Base-by-base conservation (phyloP, 1,140 invertebrate species). In the Mya arenaria region DNA sequence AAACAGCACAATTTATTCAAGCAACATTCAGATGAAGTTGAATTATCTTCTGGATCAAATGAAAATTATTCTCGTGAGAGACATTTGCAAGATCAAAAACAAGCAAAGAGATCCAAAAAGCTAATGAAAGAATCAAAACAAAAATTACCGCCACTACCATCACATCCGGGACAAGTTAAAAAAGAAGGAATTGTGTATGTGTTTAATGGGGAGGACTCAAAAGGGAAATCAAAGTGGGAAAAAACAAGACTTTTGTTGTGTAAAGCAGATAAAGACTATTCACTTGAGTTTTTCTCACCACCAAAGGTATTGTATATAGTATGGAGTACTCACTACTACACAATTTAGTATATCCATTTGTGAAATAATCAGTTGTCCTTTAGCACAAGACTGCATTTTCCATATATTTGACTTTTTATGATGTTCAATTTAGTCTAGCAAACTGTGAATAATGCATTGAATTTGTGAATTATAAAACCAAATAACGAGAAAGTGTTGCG, bases 211-310 rank as follows among this genome's bases (percentile, higher is more conserved):
- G 90, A 91, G 75, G 98, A 99, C 91, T 94, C 97, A 19, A 97
- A 98, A 91, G 97, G 97, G 4, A 96, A 97, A 60, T 96, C 97
- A 60, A 97, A 97, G 91, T 99, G 98, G 98, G 97, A 99, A 89
- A 97, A 96, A 91, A 99, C 97, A 92, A 95, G 97, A 84, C 92
- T 99, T 66, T 96, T 96, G 0, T 92, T 99, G 44, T 96, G 98
- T 13, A 98, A 97, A 93, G 97, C 97, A 4, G 97, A 96, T 55
- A 98, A 97, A 36, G 97, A 97, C 39, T 98, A 97, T 88, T 97
- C 98, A 95, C 92, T 99, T 39, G 98, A 99, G 91, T 98, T 99
- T 93, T 99, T 98, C 93, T 97, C 97, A 23, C 98, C 98, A 30
- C 97, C 97, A 6, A 99, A 98, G 94, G 96, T 94, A 89, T 86